Conservation (phyloP, 2,888 invertebrate species). For the Hemicrepidius hirtus region DNA sequence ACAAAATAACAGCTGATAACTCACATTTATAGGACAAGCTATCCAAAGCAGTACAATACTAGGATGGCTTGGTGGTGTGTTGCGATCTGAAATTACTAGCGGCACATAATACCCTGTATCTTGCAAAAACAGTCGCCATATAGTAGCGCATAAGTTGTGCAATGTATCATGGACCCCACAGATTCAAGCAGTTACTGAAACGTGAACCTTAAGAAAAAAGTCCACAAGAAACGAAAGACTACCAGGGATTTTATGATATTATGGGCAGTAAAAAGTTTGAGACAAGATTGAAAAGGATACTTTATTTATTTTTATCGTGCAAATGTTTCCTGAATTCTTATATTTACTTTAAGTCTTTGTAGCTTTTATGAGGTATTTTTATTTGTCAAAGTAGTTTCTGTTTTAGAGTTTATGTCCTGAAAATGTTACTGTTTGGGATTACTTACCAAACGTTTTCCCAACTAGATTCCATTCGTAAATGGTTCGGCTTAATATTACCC, state of each 20-base stretch:
- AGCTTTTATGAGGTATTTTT: constrained; percentile 25
- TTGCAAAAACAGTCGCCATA: constrained; percentile 40
- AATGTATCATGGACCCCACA: constrained; percentile 39
- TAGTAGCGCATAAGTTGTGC: constrained; percentile 35
- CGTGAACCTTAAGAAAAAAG: constrained; percentile 40
- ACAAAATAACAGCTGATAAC: constrained; percentile 40
- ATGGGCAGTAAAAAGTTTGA: constrained; percentile 52
- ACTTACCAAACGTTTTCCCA: not conserved
- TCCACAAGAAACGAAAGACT: constrained; percentile 27
- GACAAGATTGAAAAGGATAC: constrained; percentile 54
- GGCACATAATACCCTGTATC: constrained; percentile 41
- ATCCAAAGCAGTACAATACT: constrained; percentile 15
- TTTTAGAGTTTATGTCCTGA: constrained; percentile 5
- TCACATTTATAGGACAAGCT: constrained; percentile 45
- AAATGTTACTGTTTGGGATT: constrained; percentile 11
- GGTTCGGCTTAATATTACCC: too few relatives aligned
- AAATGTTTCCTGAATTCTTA: constrained; percentile 40
- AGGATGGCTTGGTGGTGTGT: constrained; percentile 20
- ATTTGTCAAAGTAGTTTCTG: not conserved
- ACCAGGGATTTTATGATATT: constrained; percentile 44
- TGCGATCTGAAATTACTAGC: constrained; percentile 30
- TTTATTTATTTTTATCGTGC: constrained; percentile 50
- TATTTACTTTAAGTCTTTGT: constrained; percentile 27
- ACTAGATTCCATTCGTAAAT: too few relatives aligned
- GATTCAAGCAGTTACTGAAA: constrained; percentile 32